Evolutionary conservation across 1,140 invertebrate species (phyloP), one percentile per base, ranked within the genome.

Genomic region (Calephelis virginiensis): DNA sequence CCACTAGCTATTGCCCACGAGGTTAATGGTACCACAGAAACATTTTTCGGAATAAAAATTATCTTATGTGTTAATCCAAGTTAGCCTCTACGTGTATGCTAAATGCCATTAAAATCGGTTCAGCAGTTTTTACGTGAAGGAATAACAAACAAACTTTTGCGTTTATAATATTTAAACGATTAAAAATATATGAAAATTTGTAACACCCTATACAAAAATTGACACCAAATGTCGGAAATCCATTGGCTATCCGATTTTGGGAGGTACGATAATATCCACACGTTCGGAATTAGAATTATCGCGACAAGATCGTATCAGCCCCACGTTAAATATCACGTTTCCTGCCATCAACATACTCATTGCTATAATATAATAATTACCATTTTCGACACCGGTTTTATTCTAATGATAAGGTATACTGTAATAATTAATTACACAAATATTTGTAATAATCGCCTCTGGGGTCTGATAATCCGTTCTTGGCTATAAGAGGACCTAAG

Each of bases 261-360:
- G 83, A 79, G 77, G 75, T 85, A 72, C 81, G 89, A 88, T 92
- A 90, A 92, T 92, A 91, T 89, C 87, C 85, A 91, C 88, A 92
- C 89, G 83, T 91, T 81, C 75, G 75, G 81, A 76, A 91, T 91
- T 90, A 90, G 86, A 85, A 89, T 85, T 75, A 68, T 28, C 61
- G 45, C 80, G 88, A 92, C 89, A 86, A 91, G 90, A 92, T 92
- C 71, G 12, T 85, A 92, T 92, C 89, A 70, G 62, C 46, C 71
- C 78, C 12, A 86, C 82, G 86, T 89, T 89, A 91, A 91, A 91
- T 91, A 90, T 90, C 89, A 84, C 73, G 86, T 86, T 90, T 91
- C 88, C 86, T 85, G 89, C 78, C 86, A 86, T 89, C 83, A 88
- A 82, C 78, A 80, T 73, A 72, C 80, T 83, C 80, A 89, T 89